Evolutionary conservation across 2,888 invertebrate species (phyloP).

Genomic region (Tridacna gigas): DNA sequence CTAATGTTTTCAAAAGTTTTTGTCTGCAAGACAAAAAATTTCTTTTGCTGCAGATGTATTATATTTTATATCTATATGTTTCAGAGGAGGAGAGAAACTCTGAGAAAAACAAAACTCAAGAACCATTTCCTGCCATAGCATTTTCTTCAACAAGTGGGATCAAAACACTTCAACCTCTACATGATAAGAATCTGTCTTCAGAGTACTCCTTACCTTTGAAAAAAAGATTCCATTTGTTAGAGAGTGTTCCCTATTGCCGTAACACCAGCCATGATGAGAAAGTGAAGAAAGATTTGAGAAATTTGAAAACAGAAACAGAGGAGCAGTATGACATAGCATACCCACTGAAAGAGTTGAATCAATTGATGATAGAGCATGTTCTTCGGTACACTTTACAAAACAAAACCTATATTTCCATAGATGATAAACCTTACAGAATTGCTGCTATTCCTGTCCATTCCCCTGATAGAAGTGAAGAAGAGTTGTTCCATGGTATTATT

Average conservation of each 20-base stretch:
- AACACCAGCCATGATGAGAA: neutral
- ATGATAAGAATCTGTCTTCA: neutral
- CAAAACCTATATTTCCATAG: neutral
- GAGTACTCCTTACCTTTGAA: neutral
- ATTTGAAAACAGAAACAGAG: neutral
- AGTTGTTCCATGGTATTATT: neutral
- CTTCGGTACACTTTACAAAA: neutral
- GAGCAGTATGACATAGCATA: neutral
- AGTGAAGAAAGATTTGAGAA: neutral
- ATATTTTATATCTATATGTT: no score
- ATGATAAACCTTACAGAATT: neutral
- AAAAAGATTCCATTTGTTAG: neutral
- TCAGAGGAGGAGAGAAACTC: neutral
- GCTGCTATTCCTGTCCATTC: neutral
- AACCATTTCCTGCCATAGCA: neutral
- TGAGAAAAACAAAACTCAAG: neutral
- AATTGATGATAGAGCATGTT: neutral
- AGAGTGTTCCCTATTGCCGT: no score
- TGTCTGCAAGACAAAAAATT: no score
- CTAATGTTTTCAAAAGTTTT: no score
- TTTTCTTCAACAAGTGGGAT: neutral
- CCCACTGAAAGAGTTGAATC: neutral
- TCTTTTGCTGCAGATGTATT: no score
- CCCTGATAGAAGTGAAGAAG: neutral
- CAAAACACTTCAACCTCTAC: neutral